These are phyloP conservation scores for Ceriagrion tenellum DNA, from an alignment of 2,888 invertebrate genomes.

Conservation along the genomic window DNA sequence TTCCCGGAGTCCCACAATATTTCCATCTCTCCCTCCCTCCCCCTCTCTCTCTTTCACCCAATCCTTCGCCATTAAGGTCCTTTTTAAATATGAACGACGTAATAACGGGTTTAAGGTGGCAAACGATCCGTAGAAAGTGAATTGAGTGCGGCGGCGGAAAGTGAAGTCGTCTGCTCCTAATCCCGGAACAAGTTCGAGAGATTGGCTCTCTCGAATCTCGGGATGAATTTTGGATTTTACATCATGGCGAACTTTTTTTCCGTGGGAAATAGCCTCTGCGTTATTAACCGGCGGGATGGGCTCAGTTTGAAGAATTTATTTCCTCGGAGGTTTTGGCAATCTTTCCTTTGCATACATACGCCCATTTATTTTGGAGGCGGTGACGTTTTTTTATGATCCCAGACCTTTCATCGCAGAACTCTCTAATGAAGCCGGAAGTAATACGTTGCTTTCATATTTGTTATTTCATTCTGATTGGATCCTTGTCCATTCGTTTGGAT, in stretches of 20 bases:
- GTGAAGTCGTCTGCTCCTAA: neutral
- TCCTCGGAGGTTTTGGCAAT: neutral
- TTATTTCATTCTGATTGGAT: too few relatives aligned
- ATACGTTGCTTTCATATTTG: neutral
- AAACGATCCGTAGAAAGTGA: conserved; percentile 29
- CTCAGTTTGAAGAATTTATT: neutral
- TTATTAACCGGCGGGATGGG: neutral
- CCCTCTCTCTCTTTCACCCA: neutral
- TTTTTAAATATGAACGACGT: conserved; percentile 24
- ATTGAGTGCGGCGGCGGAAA: neutral
- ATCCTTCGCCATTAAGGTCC: neutral
- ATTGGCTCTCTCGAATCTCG: neutral
- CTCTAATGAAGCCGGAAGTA: neutral
- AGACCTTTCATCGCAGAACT: neutral
- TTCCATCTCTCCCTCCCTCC: neutral
- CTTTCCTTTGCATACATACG: neutral
- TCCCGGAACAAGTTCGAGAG: neutral
- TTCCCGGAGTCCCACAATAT: neutral
- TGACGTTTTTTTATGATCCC: neutral
- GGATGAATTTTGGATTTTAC: neutral
- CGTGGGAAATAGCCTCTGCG: neutral
- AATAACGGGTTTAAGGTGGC: conserved; percentile 36
- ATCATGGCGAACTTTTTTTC: neutral
- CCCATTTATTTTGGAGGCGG: neutral
- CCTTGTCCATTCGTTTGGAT: too few relatives aligned